These are phyloP conservation scores for Paelopatides confundens DNA, from an alignment of 53 echinoderm and acorn worm genomes.

Conservation along the genomic window DNA sequence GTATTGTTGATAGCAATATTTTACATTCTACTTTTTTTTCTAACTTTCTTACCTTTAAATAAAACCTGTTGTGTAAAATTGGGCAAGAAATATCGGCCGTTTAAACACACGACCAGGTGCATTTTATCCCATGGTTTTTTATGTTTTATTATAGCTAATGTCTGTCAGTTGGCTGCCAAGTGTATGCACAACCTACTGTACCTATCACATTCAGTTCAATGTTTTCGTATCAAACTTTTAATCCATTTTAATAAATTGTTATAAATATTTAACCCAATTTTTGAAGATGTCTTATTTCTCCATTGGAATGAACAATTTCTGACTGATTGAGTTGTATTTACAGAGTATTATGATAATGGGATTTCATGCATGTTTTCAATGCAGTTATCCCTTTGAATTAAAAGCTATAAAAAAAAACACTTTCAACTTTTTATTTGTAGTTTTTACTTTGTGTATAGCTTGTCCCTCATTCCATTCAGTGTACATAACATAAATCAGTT, in stretches of 20 bases:
- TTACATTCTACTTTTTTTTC: too few species aligned
- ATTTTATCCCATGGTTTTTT: not conserved
- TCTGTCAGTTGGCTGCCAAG: not conserved
- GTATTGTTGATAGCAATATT: constrained; percentile 31
- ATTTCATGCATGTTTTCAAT: constrained; percentile 22
- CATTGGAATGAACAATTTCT: not conserved
- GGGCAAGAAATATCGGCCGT: not conserved
- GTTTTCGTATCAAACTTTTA: constrained; percentile 23
- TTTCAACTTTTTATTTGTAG: too few species aligned
- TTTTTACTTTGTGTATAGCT: too few species aligned
- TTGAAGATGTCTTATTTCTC: not conserved
- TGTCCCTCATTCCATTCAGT: too few species aligned
- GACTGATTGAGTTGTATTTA: not conserved
- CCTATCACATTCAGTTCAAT: constrained; percentile 8
- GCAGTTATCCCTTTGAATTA: constrained; percentile 22
- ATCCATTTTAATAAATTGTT: constrained; percentile 41
- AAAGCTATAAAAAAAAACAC: not conserved
- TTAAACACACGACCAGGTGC: not conserved
- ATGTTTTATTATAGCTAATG: not conserved
- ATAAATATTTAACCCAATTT: constrained; percentile 22
- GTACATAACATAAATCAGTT: too few species aligned
- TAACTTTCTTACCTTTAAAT: constrained; percentile 7
- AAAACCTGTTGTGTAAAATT: not conserved
- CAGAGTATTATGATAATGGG: not conserved
- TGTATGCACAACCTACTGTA: not conserved